These are phyloP conservation scores for Dryobota labecula DNA, from an alignment of 2,888 invertebrate genomes.

Conservation along the genomic window DNA sequence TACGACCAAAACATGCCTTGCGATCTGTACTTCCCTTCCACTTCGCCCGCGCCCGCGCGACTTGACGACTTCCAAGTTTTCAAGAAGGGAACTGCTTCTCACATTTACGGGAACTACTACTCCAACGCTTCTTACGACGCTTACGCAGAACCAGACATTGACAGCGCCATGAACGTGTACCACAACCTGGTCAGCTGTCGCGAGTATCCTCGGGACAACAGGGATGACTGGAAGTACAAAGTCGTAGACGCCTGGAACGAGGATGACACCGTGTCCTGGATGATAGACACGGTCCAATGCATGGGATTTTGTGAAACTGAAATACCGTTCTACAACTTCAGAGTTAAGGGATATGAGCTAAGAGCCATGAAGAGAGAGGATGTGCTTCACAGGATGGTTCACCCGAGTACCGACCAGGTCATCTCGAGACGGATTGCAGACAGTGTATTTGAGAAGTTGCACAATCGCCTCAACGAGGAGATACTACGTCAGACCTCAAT, in stretches of 20 bases:
- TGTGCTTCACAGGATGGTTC: constrained; percentile 79
- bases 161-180: constrained; percentile 82
- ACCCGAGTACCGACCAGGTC: constrained; percentile 78
- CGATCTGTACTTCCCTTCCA: constrained; percentile 81
- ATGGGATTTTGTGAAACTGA: constrained; percentile 83
- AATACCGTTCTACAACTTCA: constrained; percentile 85
- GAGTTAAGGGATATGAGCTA: constrained; percentile 81
- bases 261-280: constrained; percentile 91
- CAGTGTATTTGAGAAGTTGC: constrained; percentile 82
- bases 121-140: constrained; percentile 80
- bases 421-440: constrained; percentile 80
- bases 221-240: constrained; percentile 89
- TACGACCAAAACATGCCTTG: constrained; percentile 85
- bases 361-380: constrained; percentile 82
- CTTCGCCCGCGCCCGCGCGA: constrained; percentile 83
- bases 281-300: constrained; percentile 81
- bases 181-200: constrained; percentile 83
- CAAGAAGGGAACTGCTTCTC: constrained; percentile 83
- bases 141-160: constrained; percentile 83
- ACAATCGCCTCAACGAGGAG: constrained; percentile 80
- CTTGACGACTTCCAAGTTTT: constrained; percentile 88
- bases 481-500: constrained; percentile 77
- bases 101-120: constrained; percentile 84
- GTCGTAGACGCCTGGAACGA: constrained; percentile 89
- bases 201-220: constrained; percentile 76